Conservation (phyloP, 2,888 invertebrate genomes). For the Cremastinae sp. region DNA sequence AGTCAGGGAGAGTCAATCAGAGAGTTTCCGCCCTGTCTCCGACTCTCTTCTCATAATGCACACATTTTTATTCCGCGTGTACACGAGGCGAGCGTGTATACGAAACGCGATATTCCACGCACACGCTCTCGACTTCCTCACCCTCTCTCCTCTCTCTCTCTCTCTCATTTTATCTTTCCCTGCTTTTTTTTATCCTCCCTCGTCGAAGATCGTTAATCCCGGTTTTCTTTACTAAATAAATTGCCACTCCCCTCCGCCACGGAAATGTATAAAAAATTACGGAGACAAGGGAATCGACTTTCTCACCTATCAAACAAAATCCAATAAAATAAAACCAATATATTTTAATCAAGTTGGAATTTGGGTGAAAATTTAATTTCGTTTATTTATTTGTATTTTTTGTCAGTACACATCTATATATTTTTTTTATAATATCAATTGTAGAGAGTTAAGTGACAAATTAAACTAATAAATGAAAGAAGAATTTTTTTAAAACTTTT, state of each 20-base stretch:
- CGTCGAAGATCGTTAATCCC: slow-evolving; percentile 41
- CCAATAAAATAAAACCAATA: too few species aligned
- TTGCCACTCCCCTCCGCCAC: slow-evolving; percentile 28
- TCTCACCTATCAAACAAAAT: neutral
- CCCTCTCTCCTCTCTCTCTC: neutral
- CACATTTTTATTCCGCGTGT: slow-evolving; percentile 14
- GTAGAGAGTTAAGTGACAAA: too few species aligned
- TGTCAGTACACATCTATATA: too few species aligned
- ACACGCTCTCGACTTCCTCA: slow-evolving; percentile 4
- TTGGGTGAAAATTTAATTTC: too few species aligned
- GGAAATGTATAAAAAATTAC: slow-evolving; percentile 4
- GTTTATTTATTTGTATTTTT: too few species aligned
- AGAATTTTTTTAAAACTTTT: too few species aligned
- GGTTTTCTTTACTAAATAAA: slow-evolving; percentile 33
- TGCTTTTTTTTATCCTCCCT: neutral
- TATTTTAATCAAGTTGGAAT: too few species aligned
- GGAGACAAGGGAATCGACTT: neutral
- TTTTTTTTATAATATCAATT: too few species aligned
- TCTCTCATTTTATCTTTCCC: too few species aligned
- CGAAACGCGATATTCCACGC: slow-evolving; percentile 20
- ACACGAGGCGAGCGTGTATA: neutral
- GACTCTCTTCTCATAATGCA: slow-evolving; percentile 4
- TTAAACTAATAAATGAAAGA: too few species aligned
- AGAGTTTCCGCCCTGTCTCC: slow-evolving; percentile 58
- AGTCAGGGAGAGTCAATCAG: slow-evolving; percentile 46